These are phyloP conservation scores for Drosophila ironensis DNA, from an alignment of 1,140 invertebrate genomes.

Conservation along the genomic window DNA sequence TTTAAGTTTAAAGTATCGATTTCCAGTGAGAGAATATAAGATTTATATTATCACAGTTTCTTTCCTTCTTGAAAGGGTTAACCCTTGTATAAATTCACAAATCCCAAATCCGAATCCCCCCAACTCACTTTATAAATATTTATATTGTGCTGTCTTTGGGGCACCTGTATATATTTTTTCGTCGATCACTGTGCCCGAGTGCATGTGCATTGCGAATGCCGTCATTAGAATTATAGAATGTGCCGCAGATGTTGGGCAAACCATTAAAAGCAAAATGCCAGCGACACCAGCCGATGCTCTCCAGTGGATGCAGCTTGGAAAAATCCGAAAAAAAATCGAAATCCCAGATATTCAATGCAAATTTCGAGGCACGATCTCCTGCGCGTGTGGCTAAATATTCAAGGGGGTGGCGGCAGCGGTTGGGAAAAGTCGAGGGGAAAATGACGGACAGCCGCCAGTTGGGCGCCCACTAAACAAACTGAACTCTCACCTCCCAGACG, in stretches of 20 bases:
- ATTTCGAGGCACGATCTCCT: constrained; percentile 17
- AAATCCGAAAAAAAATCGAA: not conserved
- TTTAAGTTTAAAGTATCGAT: no score
- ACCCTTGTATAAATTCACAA: no score
- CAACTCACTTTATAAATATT: no score
- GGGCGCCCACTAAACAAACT: constrained; percentile 62
- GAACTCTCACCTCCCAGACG: constrained; percentile 69
- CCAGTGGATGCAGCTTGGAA: constrained; percentile 7
- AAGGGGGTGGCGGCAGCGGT: not conserved
- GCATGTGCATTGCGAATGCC: constrained; percentile 15
- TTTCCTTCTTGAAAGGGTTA: no score
- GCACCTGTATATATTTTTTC: no score
- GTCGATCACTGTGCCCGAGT: not conserved
- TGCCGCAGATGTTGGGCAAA: constrained; percentile 57
- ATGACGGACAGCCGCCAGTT: constrained; percentile 48
- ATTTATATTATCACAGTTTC: no score
- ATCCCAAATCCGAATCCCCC: no score
- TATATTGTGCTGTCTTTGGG: no score
- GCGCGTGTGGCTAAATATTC: constrained; percentile 17
- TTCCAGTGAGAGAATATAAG: no score
- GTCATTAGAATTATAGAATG: constrained; percentile 45
- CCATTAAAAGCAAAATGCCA: constrained; percentile 44
- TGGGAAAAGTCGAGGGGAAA: not conserved
- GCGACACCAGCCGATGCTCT: constrained; percentile 42
- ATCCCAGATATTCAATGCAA: constrained; percentile 37